A percentile compares a stretch with the other conserved stretches of the same genome.
Evolutionary conservation across 2,888 invertebrate species (phyloP).

Genomic region (Sialis fuliginosa): DNA sequence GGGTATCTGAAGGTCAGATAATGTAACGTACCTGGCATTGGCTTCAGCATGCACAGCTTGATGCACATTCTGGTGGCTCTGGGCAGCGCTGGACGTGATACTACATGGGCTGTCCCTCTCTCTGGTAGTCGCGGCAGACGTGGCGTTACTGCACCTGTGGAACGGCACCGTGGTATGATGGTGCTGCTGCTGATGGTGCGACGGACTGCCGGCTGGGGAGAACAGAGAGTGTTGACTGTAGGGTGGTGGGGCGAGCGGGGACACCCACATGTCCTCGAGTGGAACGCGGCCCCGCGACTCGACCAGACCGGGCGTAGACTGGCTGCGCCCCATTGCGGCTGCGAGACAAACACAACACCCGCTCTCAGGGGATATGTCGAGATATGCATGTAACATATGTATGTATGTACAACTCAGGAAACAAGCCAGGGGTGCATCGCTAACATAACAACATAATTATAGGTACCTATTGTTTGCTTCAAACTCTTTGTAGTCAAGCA

Average conservation of each 20-base stretch:
- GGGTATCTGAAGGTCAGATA: too few relatives aligned
- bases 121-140: slow-evolving; percentile 25
- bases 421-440: too few relatives aligned
- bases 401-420: too few relatives aligned
- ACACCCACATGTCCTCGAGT: slow-evolving; percentile 70
- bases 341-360: slow-evolving; percentile 14
- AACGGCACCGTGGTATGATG: slow-evolving; percentile 14
- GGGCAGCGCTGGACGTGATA: slow-evolving; percentile 30
- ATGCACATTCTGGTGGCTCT: slow-evolving; percentile 26
- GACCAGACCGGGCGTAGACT: slow-evolving; percentile 88
- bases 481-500: too few relatives aligned
- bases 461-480: too few relatives aligned
- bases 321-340: slow-evolving; percentile 91
- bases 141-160: slow-evolving; percentile 29
- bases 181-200: slow-evolving; percentile 9
- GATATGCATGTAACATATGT: too few relatives aligned
- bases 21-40: slow-evolving; percentile 18
- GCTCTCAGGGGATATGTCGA: too few relatives aligned
- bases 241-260: slow-evolving; percentile 23
- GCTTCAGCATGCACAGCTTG: slow-evolving; percentile 20
- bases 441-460: too few relatives aligned
- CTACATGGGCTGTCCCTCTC: slow-evolving; percentile 32
- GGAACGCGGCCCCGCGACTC: slow-evolving; percentile 83
- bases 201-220: slow-evolving; percentile 6
- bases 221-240: slow-evolving; percentile 12